Evolutionary conservation across 2,888 invertebrate genomes (phyloP).

Genomic region (Lasius fuliginosus): DNA sequence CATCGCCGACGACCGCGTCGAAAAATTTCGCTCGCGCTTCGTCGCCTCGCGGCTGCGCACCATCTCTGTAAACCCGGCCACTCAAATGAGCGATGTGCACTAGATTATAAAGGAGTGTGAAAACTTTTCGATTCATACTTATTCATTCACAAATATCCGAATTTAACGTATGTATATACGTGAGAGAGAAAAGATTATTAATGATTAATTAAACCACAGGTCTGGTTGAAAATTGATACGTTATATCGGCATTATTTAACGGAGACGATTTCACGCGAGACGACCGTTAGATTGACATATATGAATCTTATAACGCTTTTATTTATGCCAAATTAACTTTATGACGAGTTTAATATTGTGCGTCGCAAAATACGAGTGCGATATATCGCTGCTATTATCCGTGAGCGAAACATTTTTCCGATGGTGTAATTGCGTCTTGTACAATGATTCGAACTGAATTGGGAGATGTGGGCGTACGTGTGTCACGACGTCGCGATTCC

Average conservation of each 20-base stretch:
- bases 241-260: neutral
- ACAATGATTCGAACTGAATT: slow-evolving; percentile 32
- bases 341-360: neutral
- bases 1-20: slow-evolving; percentile 59
- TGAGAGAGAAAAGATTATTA: neutral
- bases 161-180: neutral
- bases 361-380: neutral
- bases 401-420: neutral
- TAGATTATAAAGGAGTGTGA: neutral
- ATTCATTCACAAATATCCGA: neutral
- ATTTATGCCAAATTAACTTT: neutral
- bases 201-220: neutral
- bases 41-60: slow-evolving; percentile 36
- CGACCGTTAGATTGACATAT: neutral
- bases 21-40: slow-evolving; percentile 69
- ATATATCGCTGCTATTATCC: slow-evolving; percentile 1
- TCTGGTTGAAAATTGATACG: neutral
- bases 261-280: neutral
- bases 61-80: slow-evolving; percentile 16
- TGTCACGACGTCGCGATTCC: slow-evolving; percentile 53
- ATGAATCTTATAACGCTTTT: neutral
- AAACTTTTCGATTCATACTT: neutral
- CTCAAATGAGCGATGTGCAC: slow-evolving; percentile 18
- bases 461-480: slow-evolving; percentile 55
- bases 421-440: slow-evolving; percentile 2